A percentile compares a stretch with the other conserved stretches of the same genome.
These are phyloP conservation scores for Prunella fulvescens DNA, from an alignment of 2,113 vertebrate species.

Conservation along the genomic window DNA sequence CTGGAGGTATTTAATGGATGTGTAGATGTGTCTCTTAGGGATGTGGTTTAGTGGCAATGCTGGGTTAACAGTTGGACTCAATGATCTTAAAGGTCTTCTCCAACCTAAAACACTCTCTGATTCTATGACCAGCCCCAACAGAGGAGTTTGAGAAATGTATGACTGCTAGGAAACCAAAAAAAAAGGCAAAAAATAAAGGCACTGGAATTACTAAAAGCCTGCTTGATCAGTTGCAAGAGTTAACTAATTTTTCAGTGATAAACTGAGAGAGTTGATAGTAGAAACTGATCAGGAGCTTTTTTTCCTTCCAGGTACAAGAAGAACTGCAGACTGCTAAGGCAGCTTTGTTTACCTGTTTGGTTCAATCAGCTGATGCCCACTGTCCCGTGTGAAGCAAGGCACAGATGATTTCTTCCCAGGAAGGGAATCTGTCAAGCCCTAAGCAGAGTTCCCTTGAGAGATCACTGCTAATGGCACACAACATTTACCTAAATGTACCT, in stretches of 20 bases:
- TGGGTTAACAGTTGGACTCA: not conserved
- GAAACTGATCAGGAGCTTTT: not conserved
- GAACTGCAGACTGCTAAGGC: not conserved
- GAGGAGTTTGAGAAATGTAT: not conserved
- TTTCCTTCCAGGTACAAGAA: rapidly evolving
- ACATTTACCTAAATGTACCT: not conserved
- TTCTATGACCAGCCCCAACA: not conserved
- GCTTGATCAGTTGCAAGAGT: not conserved
- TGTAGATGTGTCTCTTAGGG: not conserved
- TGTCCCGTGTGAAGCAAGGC: not conserved
- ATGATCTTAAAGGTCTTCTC: not conserved
- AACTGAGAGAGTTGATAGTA: not conserved
- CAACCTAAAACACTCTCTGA: not conserved
- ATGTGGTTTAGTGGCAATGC: not conserved
- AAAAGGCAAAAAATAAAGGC: not conserved
- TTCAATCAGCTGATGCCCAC: not conserved
- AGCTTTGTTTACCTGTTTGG: not conserved
- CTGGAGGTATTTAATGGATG: not conserved
- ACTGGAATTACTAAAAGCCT: not conserved
- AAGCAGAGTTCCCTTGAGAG: not conserved
- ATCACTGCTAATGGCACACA: not conserved
- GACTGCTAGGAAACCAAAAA: not conserved
- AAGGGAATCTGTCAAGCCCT: not conserved
- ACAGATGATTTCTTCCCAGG: not conserved
- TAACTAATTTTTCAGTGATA: not conserved